These are phyloP conservation scores for Tetragnatha versicolor DNA, from an alignment of 1,140 invertebrate species.

Conservation along the genomic window DNA sequence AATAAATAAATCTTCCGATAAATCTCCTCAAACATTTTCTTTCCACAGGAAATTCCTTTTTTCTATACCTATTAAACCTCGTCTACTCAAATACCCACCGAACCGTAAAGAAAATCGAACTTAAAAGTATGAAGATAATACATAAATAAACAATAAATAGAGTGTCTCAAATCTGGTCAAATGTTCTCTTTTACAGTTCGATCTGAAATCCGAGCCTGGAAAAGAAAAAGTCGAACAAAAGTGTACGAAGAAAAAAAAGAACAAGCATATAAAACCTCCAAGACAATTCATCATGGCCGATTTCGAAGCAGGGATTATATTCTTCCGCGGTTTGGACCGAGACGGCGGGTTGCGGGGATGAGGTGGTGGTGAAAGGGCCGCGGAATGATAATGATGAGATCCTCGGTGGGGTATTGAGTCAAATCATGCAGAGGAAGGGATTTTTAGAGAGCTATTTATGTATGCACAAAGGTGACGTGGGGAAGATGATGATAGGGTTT, in stretches of 20 bases:
- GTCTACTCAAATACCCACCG: background rate
- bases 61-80: background rate
- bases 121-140: too few relatives aligned
- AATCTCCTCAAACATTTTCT: background rate
- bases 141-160: background rate
- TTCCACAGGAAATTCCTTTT: background rate
- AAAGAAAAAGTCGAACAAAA: background rate
- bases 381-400: background rate
- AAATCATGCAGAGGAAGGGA: background rate
- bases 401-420: constrained; percentile 1
- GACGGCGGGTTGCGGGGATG: background rate
- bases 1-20: too few relatives aligned
- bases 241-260: too few relatives aligned
- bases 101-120: too few relatives aligned
- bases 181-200: too few relatives aligned
- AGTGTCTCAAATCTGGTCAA: background rate
- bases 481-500: background rate
- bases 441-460: background rate
- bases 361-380: background rate
- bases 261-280: background rate
- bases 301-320: constrained; percentile 2
- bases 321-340: constrained; percentile 11
- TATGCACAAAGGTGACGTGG: background rate
- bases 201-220: background rate
- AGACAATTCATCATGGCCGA: constrained; percentile 8